phyloP scores from a whole-genome alignment of 2,888 invertebrate genomes.

The Leptinotarsa haldemani region DNA sequence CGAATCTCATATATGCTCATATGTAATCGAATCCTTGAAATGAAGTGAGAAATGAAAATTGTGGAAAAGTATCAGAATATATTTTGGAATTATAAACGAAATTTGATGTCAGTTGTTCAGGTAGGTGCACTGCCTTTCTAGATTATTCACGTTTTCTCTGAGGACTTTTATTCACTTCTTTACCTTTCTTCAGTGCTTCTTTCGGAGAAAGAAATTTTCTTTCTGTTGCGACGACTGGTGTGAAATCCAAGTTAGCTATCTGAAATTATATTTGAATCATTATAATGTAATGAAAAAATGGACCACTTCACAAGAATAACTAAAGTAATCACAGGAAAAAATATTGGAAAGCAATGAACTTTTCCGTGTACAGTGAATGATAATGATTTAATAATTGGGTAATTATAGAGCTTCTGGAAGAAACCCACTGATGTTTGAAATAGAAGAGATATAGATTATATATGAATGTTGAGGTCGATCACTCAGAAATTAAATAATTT shows the following conservation, averaged over 20 bases:
- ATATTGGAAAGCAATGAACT: too few relatives aligned
- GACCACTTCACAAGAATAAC: background rate
- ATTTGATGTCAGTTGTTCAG: background rate
- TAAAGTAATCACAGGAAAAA: background rate
- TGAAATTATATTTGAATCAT: constrained; percentile 42
- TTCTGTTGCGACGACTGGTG: constrained; percentile 58
- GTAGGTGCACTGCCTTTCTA: background rate
- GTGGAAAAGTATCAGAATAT: background rate
- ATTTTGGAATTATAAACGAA: background rate
- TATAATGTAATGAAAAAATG: background rate
- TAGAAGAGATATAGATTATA: too few relatives aligned
- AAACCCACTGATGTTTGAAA: too few relatives aligned
- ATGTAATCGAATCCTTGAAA: too few relatives aligned
- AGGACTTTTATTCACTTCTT: background rate
- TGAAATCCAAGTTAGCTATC: constrained; percentile 61
- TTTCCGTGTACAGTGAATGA: too few relatives aligned
- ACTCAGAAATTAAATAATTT: too few relatives aligned
- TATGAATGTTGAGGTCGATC: too few relatives aligned
- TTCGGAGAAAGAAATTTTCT: constrained; percentile 57
- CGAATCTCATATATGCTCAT: too few relatives aligned
- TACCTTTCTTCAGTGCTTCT: constrained; percentile 46
- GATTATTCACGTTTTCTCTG: background rate
- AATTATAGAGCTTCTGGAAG: too few relatives aligned
- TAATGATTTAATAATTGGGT: too few relatives aligned
- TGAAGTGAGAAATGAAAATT: too few relatives aligned